phyloP scores from a whole-genome alignment of 2,888 invertebrate genomes.

The Catocala sponsa region DNA sequence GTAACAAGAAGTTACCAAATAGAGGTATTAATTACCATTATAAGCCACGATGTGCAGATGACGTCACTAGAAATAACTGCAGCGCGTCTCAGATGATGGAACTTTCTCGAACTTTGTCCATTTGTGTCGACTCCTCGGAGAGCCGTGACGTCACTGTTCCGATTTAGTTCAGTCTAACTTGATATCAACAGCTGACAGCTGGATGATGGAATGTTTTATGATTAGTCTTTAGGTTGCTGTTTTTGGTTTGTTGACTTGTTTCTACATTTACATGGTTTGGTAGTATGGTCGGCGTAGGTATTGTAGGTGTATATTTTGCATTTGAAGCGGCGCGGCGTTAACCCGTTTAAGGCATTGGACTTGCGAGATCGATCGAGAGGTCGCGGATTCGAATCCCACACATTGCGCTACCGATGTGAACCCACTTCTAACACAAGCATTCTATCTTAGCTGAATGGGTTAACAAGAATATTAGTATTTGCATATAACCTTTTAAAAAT shows the following conservation, averaged over 20 bases:
- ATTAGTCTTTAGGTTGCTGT: not conserved
- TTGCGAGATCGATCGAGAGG: no score
- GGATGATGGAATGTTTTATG: conserved; percentile 1
- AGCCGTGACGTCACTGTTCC: conserved; percentile 13
- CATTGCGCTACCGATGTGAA: no score
- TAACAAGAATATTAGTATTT: no score
- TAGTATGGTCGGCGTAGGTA: no score
- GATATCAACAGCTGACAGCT: not conserved
- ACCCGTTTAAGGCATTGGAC: no score
- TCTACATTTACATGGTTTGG: not conserved
- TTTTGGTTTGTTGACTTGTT: not conserved
- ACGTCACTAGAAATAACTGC: conserved; percentile 6
- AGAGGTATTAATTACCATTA: not conserved
- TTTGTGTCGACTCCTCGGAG: conserved; percentile 21
- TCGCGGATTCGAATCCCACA: no score
- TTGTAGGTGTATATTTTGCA: no score
- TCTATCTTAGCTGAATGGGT: no score
- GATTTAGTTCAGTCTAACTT: conserved; percentile 3
- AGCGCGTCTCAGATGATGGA: conserved; percentile 18
- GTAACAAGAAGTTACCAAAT: not conserved
- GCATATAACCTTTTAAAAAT: no score
- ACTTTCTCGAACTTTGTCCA: conserved; percentile 33
- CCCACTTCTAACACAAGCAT: no score
- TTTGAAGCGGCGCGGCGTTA: no score
- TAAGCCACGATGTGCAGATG: not conserved